Conservation (phyloP, 64 coral and sea anemone genomes). For the Montipora capricornis region DNA sequence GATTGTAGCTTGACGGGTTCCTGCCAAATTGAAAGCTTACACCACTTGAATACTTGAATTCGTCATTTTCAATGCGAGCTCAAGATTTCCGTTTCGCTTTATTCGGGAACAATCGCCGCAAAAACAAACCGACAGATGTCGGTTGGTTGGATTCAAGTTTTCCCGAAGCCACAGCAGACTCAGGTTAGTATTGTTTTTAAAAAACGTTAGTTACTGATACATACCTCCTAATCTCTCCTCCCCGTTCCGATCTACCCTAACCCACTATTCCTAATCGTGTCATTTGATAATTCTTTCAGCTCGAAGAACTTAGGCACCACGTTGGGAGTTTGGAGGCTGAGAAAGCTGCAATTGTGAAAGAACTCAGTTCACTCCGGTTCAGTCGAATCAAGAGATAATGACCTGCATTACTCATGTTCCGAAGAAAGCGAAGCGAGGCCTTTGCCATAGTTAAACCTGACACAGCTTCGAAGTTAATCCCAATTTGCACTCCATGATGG, state of each 20-base stretch:
- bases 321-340: constrained; percentile 90
- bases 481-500: not conserved
- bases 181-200: too few relatives aligned
- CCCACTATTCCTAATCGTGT: not conserved
- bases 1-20: too few relatives aligned
- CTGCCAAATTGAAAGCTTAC: too few relatives aligned
- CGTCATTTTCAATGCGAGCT: not conserved
- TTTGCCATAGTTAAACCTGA: not conserved
- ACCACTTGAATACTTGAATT: too few relatives aligned
- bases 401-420: not conserved
- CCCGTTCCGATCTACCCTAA: not conserved
- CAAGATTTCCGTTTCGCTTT: too few relatives aligned
- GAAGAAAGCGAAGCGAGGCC: not conserved
- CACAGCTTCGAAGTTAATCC: not conserved
- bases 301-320: constrained; percentile 72
- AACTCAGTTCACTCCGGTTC: constrained; percentile 52
- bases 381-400: constrained; percentile 20
- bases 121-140: too few relatives aligned
- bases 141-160: too few relatives aligned
- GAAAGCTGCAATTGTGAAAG: constrained; percentile 87
- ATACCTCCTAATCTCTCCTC: too few relatives aligned
- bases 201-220: too few relatives aligned
- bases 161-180: too few relatives aligned
- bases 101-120: not conserved
- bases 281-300: constrained; percentile 48